A percentile compares a stretch with the other conserved stretches of the same genome.
phyloP scores from a whole-genome alignment of 2,113 vertebrate species.

The Scolopax mira region DNA sequence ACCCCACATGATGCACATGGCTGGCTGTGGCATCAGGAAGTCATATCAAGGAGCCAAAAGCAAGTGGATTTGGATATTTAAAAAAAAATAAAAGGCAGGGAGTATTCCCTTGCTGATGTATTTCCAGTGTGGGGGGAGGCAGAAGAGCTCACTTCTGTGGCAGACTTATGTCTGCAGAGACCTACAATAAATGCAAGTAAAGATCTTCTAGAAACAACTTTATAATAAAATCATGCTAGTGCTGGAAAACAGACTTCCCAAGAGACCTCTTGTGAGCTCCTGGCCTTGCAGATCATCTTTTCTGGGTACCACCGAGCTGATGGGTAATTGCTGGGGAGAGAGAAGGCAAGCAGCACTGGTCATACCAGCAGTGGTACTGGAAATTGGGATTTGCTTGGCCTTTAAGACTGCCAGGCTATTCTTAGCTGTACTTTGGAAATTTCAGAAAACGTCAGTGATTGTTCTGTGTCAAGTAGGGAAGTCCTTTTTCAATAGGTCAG shows the following conservation, averaged over 20 bases:
- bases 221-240: background rate
- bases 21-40: background rate
- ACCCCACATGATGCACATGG: accelerated
- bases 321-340: background rate
- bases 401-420: background rate
- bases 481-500: background rate
- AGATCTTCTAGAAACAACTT: background rate
- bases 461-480: constrained; percentile 39
- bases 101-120: background rate
- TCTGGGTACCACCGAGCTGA: background rate
- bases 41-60: background rate
- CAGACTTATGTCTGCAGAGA: background rate
- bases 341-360: background rate
- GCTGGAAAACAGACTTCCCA: background rate
- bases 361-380: background rate
- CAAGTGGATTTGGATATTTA: background rate
- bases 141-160: background rate
- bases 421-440: background rate
- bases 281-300: background rate
- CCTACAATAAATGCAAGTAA: background rate
- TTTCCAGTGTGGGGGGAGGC: background rate
- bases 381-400: background rate
- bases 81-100: background rate
- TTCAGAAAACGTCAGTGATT: constrained; percentile 37
- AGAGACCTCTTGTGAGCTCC: background rate